Conservation (phyloP, 2,113 vertebrate genomes). For the Spea bombifrons region DNA sequence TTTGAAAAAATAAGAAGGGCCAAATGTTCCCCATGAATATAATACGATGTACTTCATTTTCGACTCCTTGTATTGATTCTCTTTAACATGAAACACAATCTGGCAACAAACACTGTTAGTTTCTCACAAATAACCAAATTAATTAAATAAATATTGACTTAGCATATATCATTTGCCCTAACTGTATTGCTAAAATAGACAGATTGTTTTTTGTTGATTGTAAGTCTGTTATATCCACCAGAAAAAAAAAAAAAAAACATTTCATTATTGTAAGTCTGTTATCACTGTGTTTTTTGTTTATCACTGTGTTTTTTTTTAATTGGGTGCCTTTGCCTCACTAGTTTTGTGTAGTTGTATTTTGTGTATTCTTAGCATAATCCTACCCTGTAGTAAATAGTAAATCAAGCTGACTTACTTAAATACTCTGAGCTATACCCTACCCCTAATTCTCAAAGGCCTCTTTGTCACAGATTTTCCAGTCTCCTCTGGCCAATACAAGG, state of each 20-base stretch:
- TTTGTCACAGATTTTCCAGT: no score
- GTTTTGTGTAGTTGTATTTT: no score
- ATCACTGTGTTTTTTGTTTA: no score
- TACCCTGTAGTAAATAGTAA: no score
- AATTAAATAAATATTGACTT: constrained; percentile 37
- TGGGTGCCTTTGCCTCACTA: no score
- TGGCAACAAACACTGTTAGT: constrained; percentile 23
- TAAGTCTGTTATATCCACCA: background rate
- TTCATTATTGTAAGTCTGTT: background rate
- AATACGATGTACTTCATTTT: constrained; percentile 12
- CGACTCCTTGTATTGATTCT: constrained; percentile 26
- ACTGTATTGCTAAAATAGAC: constrained; percentile 25
- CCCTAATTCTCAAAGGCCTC: no score
- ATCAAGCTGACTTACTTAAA: no score
- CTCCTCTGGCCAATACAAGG: no score
- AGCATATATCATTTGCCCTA: constrained; percentile 23
- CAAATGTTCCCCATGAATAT: constrained; percentile 38
- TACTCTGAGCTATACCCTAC: no score
- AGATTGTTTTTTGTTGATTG: constrained; percentile 13
- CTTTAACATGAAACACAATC: constrained; percentile 43
- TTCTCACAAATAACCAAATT: constrained; percentile 24
- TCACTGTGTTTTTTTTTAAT: no score
- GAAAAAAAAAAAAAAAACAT: background rate
- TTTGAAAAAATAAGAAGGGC: constrained; percentile 26
- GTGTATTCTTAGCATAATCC: no score